Conservation (phyloP, 2,888 invertebrate genomes). For the Bellardia pandia region DNA sequence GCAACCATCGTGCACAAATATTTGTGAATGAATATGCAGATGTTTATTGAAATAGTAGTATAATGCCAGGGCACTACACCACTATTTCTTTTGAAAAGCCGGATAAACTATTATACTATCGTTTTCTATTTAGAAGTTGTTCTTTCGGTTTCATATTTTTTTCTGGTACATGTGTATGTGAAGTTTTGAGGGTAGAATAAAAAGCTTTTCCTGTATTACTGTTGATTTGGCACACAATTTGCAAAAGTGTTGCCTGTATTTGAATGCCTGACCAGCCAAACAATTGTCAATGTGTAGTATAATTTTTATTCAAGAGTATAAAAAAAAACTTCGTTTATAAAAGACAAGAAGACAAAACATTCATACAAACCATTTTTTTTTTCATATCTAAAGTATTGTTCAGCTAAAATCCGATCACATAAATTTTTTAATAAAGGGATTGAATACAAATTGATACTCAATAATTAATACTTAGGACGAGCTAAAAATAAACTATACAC, state of each 20-base stretch:
- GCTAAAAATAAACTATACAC: too few species aligned
- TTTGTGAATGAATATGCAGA: conserved; percentile 31
- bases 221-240: conserved; percentile 68
- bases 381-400: neutral
- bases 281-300: conserved; percentile 23
- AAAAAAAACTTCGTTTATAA: neutral
- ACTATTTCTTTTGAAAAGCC: conserved; percentile 27
- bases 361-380: conserved; percentile 9
- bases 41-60: conserved; percentile 28
- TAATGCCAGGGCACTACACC: conserved; percentile 1
- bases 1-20: neutral
- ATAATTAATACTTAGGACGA: too few species aligned
- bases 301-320: neutral
- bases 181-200: conserved; percentile 8
- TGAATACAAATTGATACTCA: too few species aligned
- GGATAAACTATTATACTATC: conserved; percentile 46
- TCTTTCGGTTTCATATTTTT: neutral
- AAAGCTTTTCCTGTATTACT: conserved; percentile 62
- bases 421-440: too few species aligned
- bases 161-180: neutral
- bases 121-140: conserved; percentile 35
- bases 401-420: too few species aligned
- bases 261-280: conserved; percentile 59
- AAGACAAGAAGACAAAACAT: conserved; percentile 23
- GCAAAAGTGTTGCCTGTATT: conserved; percentile 60